Base-by-base conservation (phyloP, 2,888 invertebrate species). In the Flexamia atlantica region DNA sequence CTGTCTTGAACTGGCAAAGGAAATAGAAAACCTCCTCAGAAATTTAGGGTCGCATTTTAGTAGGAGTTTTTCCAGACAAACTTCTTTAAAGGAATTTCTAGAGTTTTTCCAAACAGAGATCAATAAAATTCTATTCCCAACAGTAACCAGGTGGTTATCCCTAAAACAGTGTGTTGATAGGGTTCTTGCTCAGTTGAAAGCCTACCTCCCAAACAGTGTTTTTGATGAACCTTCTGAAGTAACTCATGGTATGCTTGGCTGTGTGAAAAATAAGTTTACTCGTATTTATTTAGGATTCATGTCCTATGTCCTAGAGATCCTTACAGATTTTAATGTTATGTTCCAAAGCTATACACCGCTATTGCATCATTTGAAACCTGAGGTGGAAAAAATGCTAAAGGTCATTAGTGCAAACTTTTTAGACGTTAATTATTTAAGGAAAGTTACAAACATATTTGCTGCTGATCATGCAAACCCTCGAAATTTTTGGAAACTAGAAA, bases 321-420 rank as follows among this genome's bases (percentile, higher is more conserved):
- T 85, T n/a, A 80, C 42, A 12, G 83, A 81, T 28, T 85, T 85
- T 40, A 85, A 85, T 50, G 32, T 32, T 25, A 40, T 83, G 40
- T 83, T 83, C 72, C 83, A 85, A 70, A 50, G 46, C 17, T 74
- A 80, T 40, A 40, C 68, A 20, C 83, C 80, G 40, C 50, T 85
- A 17, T 50, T 85, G 5, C 64, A 85, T 46, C n/a, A 25, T 20
- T 50, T 82, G 28, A 36, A 36, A 36, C 36, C 36, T 7, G 36
- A 36, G 9, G 36, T 36, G 9, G 36, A 36, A 36, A 36, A 36
- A 9, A 36, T 36, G 36, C 4, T 36, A 7, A 4, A 7, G 36
- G 36, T 7, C 9, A 9, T 36, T 36, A 7, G 36, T 36, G 4
- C 36, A 7, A 36, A 36, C 9, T 36, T 36, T 9, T 36, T 36